Base-by-base conservation (phyloP, 37 sponge, comb jelly and placozoan genomes). In the Tethya wilhelma region DNA sequence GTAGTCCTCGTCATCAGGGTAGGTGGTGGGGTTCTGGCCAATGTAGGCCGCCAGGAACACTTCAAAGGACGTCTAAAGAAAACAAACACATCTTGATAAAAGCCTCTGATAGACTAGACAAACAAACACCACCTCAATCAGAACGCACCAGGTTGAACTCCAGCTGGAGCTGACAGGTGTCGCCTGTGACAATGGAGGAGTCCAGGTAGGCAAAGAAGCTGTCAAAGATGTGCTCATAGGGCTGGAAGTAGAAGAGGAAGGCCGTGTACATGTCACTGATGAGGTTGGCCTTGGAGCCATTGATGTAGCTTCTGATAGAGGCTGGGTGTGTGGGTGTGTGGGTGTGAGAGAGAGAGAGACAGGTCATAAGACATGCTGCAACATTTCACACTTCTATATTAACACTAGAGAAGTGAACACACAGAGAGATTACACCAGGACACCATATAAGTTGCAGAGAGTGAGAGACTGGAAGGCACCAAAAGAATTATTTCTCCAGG, bases 171-270 rank as follows among this genome's bases (percentile, higher is more conserved):
- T 28, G 59, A 9, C 59, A 58, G 14, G 28, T 56, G 69, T 87
- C 56, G 19, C 73, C 69, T 37, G 87, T 87, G 34, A 20, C 31
- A 6, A 80, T 26, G 0, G 74, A 31, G 1, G 65, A 17, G 2
- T 62, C 29, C 0, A 87, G 74, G 73, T 79, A 87, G 36, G 17
- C 23, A 44, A 68, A 87, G 58, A 87, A 79, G 8, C 36, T 46
- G 44, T 87, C 74, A 70, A 79, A 87, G 7, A 80, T 32, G 44
- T 43, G 43, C 25, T 62, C 38, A 17, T 77, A 49, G 56, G 55
- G 69, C n/a, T 40, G 22, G 26, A 84, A 84, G 59, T 70, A 80
- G 22, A 70, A 8, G 19, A 41, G 28, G 43, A 36, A 80, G 1
- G 1, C 4, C 0, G 2, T 26, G 2, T 23, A 9, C 42, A 69